Base-by-base conservation (phyloP, 2,888 invertebrate species). In the Gymnocheta viridis region DNA sequence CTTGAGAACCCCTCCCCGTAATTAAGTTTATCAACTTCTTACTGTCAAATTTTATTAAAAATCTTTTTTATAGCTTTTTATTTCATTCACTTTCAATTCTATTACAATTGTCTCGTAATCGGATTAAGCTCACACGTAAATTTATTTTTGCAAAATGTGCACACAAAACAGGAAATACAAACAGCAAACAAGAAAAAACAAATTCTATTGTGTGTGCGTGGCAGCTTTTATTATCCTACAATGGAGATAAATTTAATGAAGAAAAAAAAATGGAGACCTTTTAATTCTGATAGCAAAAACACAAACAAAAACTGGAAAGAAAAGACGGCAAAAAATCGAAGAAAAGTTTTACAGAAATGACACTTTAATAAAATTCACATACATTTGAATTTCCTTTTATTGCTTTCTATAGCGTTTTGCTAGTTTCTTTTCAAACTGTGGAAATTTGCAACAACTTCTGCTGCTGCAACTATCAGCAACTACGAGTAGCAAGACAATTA, bases 341-440 rank as follows among this genome's bases (percentile, higher is more conserved):
- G n/a, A n/a, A n/a, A n/a, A n/a, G n/a, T 19, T 35, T 41, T 62
- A 51, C 4, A 74, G 24, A 62, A 62, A 64, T 54, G 64, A 72
- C 62, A 79, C 79, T 72, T 62, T 64, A 79, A 72, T 79, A 72
- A 79, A 79, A 79, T 70, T 29, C 29, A n/a, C 41, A 19, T 44
- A 60, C 41, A 32, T 41, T 3, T 29, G 32, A 76, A 38, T 29
- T 24, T 35, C 2, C 35, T 22, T 35, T 51, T 44, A 27, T 29
- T 51, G 7, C 17, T 17, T 47, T 29, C 5, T 9, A 32, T 19
- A 32, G 32, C 12, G 17, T 64, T 27, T 19, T 1, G 38, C 2
- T 44, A 27, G 5, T 32, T 32, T 58, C 32, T 58, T 58, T 29
- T 47, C 17, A 47, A 64, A 47, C 29, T 9, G 49, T 9, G 49